Base-by-base conservation (phyloP, 2,113 vertebrate genomes). In the Zingel zingel region DNA sequence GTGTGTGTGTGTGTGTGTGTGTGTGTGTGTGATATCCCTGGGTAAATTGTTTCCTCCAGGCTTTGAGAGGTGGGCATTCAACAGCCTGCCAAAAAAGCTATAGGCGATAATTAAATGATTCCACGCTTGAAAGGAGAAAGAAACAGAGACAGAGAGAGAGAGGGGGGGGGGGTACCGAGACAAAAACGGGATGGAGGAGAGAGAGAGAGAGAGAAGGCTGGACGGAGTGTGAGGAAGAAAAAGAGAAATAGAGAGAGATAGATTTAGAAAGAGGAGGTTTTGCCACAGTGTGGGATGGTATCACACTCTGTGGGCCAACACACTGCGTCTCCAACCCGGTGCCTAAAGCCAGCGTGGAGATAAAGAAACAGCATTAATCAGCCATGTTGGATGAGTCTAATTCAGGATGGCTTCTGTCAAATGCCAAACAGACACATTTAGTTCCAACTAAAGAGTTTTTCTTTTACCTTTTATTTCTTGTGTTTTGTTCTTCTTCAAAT, bases 21-120 rank as follows among this genome's bases (percentile, higher is more conserved):
- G 89, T 84, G 69, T 84, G 89, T 83, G 88, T 82, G 88, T 86
- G 91, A 93, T 93, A 93, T 94, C 92, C 91, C 83, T 63, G 91
- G 90, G 84, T 94, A 94, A 94, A 94, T 94, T 93, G 94, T 94
- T 94, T 94, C 91, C 93, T 93, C 94, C 86, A 88, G 94, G 95
- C 96, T 93, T 94, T 95, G 92, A 94, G 92, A 95, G 95, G 96
- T 95, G 95, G 90, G 93, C 95, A 95, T 94, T 96, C 94, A 96
- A 95, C 91, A 94, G 93, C 88, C 91, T 93, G 94, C 94, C 94
- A 94, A 94, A 92, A 94, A 91, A 94, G 93, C 94, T 94, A 94
- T 94, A 91, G 93, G 93, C 93, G 88, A 94, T 94, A 94, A 94
- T 94, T 94, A 94, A 94, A 94, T 94, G 93, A 94, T 93, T 94